phyloP scores from a whole-genome alignment of 92 coral and sea anemone species.

The Diadumene lineata region DNA sequence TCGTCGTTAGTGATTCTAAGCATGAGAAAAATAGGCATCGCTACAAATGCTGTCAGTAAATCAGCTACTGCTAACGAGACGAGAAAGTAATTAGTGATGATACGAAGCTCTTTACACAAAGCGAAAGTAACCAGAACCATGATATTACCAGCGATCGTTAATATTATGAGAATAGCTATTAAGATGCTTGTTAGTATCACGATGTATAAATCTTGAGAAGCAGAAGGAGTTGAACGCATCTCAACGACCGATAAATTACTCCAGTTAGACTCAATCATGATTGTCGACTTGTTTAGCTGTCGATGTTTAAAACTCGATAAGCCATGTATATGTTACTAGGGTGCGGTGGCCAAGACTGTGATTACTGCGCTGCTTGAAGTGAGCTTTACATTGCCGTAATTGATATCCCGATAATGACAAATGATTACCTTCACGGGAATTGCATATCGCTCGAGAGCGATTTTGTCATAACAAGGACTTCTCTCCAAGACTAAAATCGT shows the following conservation, averaged over 20 bases:
- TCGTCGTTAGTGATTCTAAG: conserved; percentile 45
- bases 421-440: conserved; percentile 10
- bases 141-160: conserved; percentile 81
- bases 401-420: neutral
- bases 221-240: neutral
- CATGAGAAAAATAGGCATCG: conserved; percentile 87
- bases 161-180: conserved; percentile 57
- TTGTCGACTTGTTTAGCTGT: neutral
- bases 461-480: conserved; percentile 1
- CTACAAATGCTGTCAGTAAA: conserved; percentile 73
- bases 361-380: neutral
- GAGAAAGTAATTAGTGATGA: conserved; percentile 87
- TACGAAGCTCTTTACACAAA: conserved; percentile 81
- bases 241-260: conserved; percentile 6
- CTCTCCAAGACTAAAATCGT: neutral
- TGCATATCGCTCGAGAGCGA: conserved; percentile 11
- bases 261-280: conserved; percentile 22
- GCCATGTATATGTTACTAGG: neutral
- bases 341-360: too few relatives aligned
- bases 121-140: conserved; percentile 78
- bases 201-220: conserved; percentile 47
- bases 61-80: conserved; percentile 82
- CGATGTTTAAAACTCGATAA: neutral
- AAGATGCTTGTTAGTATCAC: conserved; percentile 60
- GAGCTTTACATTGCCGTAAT: neutral